Evolutionary conservation across 2,888 invertebrate species (phyloP), one percentile per base, ranked within the genome.

Genomic region (Harpalus rufipes): DNA sequence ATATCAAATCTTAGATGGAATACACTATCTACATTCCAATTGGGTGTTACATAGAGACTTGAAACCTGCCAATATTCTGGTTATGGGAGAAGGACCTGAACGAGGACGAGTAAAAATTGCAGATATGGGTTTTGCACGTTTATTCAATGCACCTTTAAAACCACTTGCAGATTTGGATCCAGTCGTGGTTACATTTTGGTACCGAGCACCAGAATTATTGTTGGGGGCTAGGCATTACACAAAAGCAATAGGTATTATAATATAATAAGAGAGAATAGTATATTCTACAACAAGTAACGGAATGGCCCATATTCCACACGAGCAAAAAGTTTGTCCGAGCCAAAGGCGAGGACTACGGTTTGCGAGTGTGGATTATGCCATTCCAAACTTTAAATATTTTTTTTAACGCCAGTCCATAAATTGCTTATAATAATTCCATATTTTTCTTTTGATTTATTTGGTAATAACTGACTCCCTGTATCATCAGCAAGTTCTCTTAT

Each of bases 181-280:
- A 5, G 99, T 99, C 1, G 99, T 99, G 63, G 99, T 99, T 1
- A 99, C 99, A 87, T 99, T 99, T 92, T 99, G 99, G 99, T 99
- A 99, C 91, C 93, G 99, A 89, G 99, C 99, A 1, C 99, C 99
- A 0, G 99, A 99, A 91, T 91, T 99, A 85, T 91, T 99, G 76
- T 92, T 99, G 25, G 99, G 97, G 18, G 98, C 99, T 41, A 94
- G 99, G 85, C 99, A 99, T 93, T 99, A 99, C 89, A 99, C 99
- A 4, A 99, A 99, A 92, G 99, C 98, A 86, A 99, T 99, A 89
- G 97, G 97, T 97, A 92, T 21, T 21, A n/a, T 21, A 21, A 1
- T 21, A 21, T 21, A 21, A 21, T 21, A n/a, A n/a, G n/a, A n/a
- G n/a, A n/a, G n/a, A n/a, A n/a, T n/a, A n/a, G n/a, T n/a, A n/a